These are phyloP conservation scores for Phalacrocorax brasilianus DNA, from an alignment of 2,113 vertebrate species.

Conservation along the genomic window DNA sequence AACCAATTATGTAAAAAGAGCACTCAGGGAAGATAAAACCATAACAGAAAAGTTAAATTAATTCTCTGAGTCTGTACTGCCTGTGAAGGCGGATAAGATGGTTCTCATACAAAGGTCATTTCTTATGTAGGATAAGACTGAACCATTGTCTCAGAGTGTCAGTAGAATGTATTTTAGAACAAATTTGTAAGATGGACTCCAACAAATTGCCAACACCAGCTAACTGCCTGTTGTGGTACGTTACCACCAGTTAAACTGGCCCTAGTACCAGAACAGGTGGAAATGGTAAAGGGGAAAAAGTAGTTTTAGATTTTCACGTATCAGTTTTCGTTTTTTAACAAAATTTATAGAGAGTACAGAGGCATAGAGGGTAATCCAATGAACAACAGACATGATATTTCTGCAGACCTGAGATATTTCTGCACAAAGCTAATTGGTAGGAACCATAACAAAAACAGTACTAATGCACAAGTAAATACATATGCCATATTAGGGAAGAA, in stretches of 20 bases:
- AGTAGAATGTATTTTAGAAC: not conserved
- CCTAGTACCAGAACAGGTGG: not conserved
- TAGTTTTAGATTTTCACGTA: not conserved
- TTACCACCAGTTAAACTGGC: not conserved
- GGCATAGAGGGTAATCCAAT: not conserved
- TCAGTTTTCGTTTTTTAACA: not conserved
- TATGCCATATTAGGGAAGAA: not conserved
- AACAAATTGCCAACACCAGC: not conserved
- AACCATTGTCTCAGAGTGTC: not conserved
- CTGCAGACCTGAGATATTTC: not conserved
- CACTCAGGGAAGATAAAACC: slow-evolving; percentile 27
- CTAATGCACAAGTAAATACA: not conserved
- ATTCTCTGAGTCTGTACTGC: not conserved
- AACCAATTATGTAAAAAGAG: not conserved
- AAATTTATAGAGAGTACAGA: not conserved
- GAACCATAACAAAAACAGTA: not conserved
- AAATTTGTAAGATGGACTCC: not conserved
- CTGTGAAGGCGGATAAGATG: not conserved
- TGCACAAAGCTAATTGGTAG: not conserved
- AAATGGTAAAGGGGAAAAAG: not conserved
- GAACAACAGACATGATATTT: not conserved
- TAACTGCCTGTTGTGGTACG: not conserved
- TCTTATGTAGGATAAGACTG: not conserved
- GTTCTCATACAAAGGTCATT: not conserved
- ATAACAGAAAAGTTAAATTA: not conserved